Conservation (phyloP, 2,113 vertebrate species). For the Oceanites oceanicus region DNA sequence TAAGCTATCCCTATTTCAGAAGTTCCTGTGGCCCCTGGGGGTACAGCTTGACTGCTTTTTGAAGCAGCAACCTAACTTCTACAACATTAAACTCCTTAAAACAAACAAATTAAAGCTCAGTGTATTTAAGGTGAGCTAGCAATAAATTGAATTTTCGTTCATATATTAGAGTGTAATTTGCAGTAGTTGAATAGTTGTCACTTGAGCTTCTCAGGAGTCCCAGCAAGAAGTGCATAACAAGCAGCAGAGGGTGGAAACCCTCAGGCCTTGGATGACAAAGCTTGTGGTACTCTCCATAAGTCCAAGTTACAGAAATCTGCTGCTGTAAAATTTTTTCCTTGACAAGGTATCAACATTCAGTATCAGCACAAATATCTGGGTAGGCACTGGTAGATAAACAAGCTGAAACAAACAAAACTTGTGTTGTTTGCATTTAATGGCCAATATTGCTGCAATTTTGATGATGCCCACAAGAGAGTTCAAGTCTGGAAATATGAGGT, state of each 20-base stretch:
- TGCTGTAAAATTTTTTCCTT: neutral
- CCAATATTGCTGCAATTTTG: neutral
- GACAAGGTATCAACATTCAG: neutral
- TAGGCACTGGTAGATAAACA: neutral
- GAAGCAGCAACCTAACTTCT: neutral
- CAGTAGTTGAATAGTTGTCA: neutral
- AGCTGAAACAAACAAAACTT: neutral
- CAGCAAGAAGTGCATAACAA: neutral
- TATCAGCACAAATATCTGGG: neutral
- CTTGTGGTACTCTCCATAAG: neutral
- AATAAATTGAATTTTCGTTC: neutral
- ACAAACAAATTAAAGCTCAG: neutral
- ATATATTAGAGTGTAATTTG: neutral
- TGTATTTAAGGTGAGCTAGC: neutral
- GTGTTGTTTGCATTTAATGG: neutral
- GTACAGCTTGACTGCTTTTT: neutral
- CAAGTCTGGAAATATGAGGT: constrained; percentile 7
- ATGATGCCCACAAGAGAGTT: neutral
- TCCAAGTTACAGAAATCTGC: fast-evolving
- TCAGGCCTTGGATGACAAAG: neutral
- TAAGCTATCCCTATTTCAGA: neutral
- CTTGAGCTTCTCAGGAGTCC: neutral
- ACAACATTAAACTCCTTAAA: neutral
- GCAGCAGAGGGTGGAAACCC: neutral
- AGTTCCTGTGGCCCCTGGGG: neutral